A percentile compares a stretch with the other conserved stretches of the same genome.
phyloP scores from a whole-genome alignment of 2,888 invertebrate genomes.

The Hypomecis atomaria region DNA sequence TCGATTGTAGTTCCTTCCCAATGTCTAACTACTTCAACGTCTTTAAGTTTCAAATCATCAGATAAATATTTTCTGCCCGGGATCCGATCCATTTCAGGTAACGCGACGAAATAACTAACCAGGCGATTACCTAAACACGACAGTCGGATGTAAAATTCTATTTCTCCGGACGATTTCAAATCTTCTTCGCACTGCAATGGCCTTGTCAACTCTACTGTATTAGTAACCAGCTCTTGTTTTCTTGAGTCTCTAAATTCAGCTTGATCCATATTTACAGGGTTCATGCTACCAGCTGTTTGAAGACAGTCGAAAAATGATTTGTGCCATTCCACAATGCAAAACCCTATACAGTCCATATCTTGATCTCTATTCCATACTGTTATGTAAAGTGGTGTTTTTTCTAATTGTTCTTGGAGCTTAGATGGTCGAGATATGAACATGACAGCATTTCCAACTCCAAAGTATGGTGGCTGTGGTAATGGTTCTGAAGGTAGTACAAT shows the following conservation, averaged over 20 bases:
- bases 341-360: constrained; percentile 72
- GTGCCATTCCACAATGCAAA: constrained; percentile 72
- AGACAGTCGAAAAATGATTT: constrained; percentile 70
- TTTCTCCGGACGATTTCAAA: constrained; percentile 73
- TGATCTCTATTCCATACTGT: constrained; percentile 80
- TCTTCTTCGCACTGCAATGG: constrained; percentile 76
- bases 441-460: constrained; percentile 76
- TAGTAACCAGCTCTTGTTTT: constrained; percentile 70
- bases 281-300: constrained; percentile 63
- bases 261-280: constrained; percentile 72
- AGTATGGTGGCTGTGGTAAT: constrained; percentile 76
- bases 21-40: constrained; percentile 76
- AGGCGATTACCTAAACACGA: constrained; percentile 74
- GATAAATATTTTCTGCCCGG: constrained; percentile 74
- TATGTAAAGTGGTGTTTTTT: constrained; percentile 71
- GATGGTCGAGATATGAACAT: constrained; percentile 76
- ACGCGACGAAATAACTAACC: constrained; percentile 68
- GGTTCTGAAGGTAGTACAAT: constrained; percentile 73
- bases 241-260: constrained; percentile 70
- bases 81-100: constrained; percentile 78
- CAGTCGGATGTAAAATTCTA: constrained; percentile 71
- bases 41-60: constrained; percentile 74
- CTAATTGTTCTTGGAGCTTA: constrained; percentile 67
- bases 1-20: constrained; percentile 78
- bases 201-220: constrained; percentile 68